Evolutionary conservation across 2,113 vertebrate genomes (phyloP).

Genomic region (Machaerirhynchus nigripectus): DNA sequence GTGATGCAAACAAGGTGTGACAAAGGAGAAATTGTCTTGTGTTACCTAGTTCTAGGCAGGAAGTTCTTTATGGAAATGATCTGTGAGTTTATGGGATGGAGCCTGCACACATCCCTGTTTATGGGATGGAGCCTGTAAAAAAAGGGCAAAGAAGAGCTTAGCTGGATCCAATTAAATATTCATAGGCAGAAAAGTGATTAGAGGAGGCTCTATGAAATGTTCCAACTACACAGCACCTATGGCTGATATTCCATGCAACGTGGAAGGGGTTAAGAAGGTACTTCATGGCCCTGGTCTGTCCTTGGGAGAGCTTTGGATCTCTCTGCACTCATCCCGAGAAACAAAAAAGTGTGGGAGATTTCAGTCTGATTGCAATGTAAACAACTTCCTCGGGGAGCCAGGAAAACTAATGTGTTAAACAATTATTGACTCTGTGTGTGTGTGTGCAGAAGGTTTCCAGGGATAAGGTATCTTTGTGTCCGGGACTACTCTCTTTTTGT

Average conservation of each 20-base stretch:
- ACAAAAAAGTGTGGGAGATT: not conserved
- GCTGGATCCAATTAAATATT: not conserved
- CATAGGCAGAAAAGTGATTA: not conserved
- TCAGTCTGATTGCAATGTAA: not conserved
- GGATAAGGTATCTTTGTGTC: not conserved
- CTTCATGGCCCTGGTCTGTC: not conserved
- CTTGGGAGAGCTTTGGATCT: not conserved
- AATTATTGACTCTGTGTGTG: not conserved
- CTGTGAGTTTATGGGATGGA: not conserved
- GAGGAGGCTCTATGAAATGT: not conserved
- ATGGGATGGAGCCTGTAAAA: not conserved
- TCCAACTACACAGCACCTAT: not conserved
- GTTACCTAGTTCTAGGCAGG: not conserved
- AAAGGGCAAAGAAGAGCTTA: not conserved
- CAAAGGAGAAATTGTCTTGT: not conserved
- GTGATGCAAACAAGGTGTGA: not conserved
- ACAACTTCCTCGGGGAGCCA: not conserved
- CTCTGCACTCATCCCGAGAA: not conserved
- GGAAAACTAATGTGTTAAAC: not conserved
- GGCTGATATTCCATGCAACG: not conserved
- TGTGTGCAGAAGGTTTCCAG: not conserved
- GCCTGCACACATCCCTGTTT: not conserved
- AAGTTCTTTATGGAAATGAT: not conserved
- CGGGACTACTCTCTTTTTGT: not conserved
- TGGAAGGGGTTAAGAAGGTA: not conserved